phyloP scores from a whole-genome alignment of 1,140 invertebrate species.

The Lysiphlebus fabarum region DNA sequence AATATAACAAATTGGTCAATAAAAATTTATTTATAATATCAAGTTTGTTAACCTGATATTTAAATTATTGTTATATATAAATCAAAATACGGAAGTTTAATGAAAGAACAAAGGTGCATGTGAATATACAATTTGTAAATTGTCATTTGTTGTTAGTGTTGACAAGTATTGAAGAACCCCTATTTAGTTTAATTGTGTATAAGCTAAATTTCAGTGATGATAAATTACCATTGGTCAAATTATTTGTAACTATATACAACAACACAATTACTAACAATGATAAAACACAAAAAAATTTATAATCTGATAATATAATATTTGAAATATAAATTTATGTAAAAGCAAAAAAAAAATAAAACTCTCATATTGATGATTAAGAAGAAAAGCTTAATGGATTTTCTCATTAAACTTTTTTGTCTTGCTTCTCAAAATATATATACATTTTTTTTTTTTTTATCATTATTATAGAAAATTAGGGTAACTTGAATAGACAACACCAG shows the following conservation, averaged over 20 bases:
- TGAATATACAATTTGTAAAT: conserved; percentile 19
- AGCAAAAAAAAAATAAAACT: not conserved
- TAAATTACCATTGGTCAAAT: not conserved
- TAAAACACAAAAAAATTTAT: not conserved
- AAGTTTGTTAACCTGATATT: not conserved
- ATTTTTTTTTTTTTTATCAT: conserved; percentile 24
- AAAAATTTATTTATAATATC: no score
- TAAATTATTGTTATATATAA: no score
- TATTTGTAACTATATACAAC: not conserved
- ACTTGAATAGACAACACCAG: no score
- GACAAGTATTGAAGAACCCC: conserved; percentile 1
- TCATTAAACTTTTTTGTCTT: conserved; percentile 22
- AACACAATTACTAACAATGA: not conserved
- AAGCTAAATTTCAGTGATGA: not conserved
- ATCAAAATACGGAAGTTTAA: not conserved
- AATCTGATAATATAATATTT: not conserved
- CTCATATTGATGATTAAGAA: conserved; percentile 25
- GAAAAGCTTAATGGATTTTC: conserved; percentile 37
- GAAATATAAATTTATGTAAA: not conserved
- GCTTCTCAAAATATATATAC: not conserved
- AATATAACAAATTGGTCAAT: no score
- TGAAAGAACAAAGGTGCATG: not conserved
- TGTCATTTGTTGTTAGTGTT: conserved; percentile 6
- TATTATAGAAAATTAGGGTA: not conserved
- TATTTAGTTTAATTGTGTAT: not conserved